Evolutionary conservation across 2,888 invertebrate genomes (phyloP).

Genomic region (Phengaris arion): DNA sequence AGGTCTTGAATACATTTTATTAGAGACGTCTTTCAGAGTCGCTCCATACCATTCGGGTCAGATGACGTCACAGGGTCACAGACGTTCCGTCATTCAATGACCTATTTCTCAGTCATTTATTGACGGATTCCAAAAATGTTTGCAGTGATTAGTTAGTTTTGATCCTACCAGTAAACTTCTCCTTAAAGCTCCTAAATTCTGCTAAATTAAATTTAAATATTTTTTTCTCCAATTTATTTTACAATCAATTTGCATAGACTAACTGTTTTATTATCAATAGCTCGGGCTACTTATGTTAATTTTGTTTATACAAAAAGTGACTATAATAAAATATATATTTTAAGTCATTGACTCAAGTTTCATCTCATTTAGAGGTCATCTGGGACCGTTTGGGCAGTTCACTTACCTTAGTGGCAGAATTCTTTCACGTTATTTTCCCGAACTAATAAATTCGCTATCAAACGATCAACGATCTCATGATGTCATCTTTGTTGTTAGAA

Average conservation of each 20-base stretch:
- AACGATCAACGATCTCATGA: constrained; percentile 20
- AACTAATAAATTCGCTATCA: constrained; percentile 32
- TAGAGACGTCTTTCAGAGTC: no score
- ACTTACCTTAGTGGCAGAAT: constrained; percentile 36
- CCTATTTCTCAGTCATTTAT: no score
- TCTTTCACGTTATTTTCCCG: constrained; percentile 29
- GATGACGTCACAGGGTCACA: no score
- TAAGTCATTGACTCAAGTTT: constrained; percentile 13
- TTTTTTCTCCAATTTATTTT: not conserved
- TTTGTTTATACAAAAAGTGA: constrained; percentile 13
- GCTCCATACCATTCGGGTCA: no score
- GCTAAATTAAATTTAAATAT: no score
- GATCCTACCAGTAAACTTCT: no score
- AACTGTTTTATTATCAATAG: constrained; percentile 6
- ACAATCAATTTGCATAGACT: not conserved
- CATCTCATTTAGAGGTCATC: constrained; percentile 16
- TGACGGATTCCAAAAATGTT: no score
- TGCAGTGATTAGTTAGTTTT: no score
- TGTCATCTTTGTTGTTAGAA: not conserved
- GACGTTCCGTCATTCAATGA: no score
- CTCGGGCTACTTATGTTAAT: not conserved
- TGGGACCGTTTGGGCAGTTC: constrained; percentile 31
- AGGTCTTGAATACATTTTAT: no score
- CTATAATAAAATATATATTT: not conserved
- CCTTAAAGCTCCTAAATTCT: no score